Evolutionary conservation across 37 sponge, comb jelly and placozoan species (phyloP), one percentile per base, ranked within the genome.

Genomic region (Agelas oroides): DNA sequence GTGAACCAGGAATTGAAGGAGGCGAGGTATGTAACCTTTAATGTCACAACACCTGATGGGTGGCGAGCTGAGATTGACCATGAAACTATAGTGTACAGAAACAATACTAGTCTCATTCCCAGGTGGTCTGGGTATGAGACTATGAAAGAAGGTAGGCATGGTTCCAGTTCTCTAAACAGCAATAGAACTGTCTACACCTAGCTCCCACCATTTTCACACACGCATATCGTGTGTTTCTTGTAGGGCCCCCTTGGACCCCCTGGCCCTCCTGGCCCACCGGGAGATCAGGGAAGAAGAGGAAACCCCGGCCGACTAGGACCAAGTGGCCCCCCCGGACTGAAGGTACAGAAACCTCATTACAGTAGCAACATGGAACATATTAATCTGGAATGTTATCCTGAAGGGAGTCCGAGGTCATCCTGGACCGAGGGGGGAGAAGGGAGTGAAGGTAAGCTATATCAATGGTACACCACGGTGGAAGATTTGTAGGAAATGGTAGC

Each of bases 1-100:
- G 92, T 52, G 83, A 83, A 27, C 56, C 67, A 5, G 92, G 92
- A 36, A 16, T 71, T 21, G 86, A 86, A 62, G 91, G 91, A 75
- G 76, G 65, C 13, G 54, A 59, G 31, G 91, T 85, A 62, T 73
- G 86, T 84, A 25, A n/a, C n/a, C 66, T 24, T 37, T 11, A 3
- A 27, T 23, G n/a, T 27, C 25, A 61, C 63, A 66, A 19, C 20
- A 2, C n/a, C n/a, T n/a, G n/a, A n/a, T n/a, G n/a, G n/a, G n/a
- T n/a, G n/a, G n/a, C n/a, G n/a, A n/a, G n/a, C n/a, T n/a, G n/a
- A n/a, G n/a, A n/a, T n/a, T n/a, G n/a, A n/a, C n/a, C n/a, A n/a
- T n/a, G n/a, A n/a, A n/a, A n/a, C n/a, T n/a, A n/a, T n/a, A n/a
- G n/a, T n/a, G n/a, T n/a, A n/a, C n/a, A n/a, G n/a, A n/a, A n/a